These are phyloP conservation scores for Cybosia mesomella DNA, from an alignment of 2,888 invertebrate genomes.

Conservation along the genomic window DNA sequence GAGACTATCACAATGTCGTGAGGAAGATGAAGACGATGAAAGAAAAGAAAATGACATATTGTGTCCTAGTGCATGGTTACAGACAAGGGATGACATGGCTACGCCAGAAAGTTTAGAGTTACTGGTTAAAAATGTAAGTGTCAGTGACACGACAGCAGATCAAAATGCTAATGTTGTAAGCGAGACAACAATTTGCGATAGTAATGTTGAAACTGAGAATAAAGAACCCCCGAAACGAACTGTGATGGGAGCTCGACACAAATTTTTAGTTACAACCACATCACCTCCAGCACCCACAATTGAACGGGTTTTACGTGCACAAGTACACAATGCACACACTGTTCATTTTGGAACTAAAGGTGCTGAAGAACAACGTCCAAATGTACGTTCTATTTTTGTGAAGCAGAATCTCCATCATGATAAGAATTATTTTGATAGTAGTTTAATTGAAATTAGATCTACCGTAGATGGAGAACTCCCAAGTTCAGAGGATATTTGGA, in stretches of 20 bases:
- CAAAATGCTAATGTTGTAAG: slow-evolving; percentile 46
- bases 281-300: slow-evolving; percentile 73
- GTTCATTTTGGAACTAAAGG: slow-evolving; percentile 90
- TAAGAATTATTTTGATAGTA: slow-evolving; percentile 93
- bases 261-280: slow-evolving; percentile 76
- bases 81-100: slow-evolving; percentile 49
- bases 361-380: slow-evolving; percentile 85
- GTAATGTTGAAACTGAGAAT: slow-evolving; percentile 57
- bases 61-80: slow-evolving; percentile 51
- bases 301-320: slow-evolving; percentile 80
- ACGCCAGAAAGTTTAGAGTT: slow-evolving; percentile 50
- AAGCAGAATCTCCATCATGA: slow-evolving; percentile 89
- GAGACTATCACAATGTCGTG: slow-evolving; percentile 93
- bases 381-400: slow-evolving; percentile 88
- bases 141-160: slow-evolving; percentile 46
- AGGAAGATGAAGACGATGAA: slow-evolving; percentile 93
- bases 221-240: slow-evolving; percentile 73
- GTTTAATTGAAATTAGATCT: slow-evolving; percentile 93
- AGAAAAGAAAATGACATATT: slow-evolving; percentile 68
- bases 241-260: slow-evolving; percentile 79
- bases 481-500: slow-evolving; percentile 91
- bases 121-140: slow-evolving; percentile 45
- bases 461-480: slow-evolving; percentile 89
- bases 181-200: slow-evolving; percentile 30
- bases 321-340: slow-evolving; percentile 88